Percentiles rank a stretch among this genome's conserved stretches.
These are phyloP conservation scores for Eremobia ochroleuca DNA, from an alignment of 2,888 invertebrate genomes.

Conservation along the genomic window DNA sequence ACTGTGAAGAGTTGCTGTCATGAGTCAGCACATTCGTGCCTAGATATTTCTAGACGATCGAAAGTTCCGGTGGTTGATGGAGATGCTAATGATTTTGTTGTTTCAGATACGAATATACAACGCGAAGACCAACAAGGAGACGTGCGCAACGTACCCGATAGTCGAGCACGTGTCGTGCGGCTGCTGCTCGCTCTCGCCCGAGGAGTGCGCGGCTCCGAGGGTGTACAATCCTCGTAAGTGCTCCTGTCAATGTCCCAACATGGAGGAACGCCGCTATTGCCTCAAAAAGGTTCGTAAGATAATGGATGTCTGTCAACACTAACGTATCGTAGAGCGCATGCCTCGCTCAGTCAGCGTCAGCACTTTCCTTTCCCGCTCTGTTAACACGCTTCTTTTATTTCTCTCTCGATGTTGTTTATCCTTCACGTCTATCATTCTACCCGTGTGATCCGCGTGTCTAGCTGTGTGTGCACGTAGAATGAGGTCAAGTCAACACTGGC, in stretches of 20 bases:
- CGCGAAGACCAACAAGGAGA: conserved; percentile 83
- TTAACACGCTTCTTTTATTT: conserved; percentile 76
- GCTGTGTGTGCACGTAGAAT: conserved; percentile 57
- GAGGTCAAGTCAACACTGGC: conserved; percentile 64
- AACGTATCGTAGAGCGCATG: conserved; percentile 83
- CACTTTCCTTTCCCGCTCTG: conserved; percentile 67
- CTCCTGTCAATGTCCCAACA: conserved; percentile 88
- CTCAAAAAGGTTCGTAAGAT: conserved; percentile 88
- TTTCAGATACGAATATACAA: conserved; percentile 85
- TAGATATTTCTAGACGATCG: background rate
- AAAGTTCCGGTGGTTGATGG: conserved; percentile 11
- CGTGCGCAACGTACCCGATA: conserved; percentile 82
- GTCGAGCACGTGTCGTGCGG: conserved; percentile 85
- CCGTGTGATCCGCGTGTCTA: conserved; percentile 46
- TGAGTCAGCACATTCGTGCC: conserved; percentile 52
- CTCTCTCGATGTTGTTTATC: conserved; percentile 67
- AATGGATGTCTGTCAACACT: conserved; percentile 86
- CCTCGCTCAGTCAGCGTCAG: conserved; percentile 66
- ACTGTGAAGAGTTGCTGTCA: conserved; percentile 58
- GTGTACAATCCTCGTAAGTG: conserved; percentile 89
- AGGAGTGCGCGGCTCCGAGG: conserved; percentile 78
- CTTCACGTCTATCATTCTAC: conserved; percentile 42
- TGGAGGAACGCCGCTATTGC: conserved; percentile 83
- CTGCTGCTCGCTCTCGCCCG: conserved; percentile 80
- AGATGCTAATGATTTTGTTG: conserved; percentile 47